These are phyloP conservation scores for Nomada goodeniana DNA, from an alignment of 2,888 invertebrate species.

Conservation along the genomic window DNA sequence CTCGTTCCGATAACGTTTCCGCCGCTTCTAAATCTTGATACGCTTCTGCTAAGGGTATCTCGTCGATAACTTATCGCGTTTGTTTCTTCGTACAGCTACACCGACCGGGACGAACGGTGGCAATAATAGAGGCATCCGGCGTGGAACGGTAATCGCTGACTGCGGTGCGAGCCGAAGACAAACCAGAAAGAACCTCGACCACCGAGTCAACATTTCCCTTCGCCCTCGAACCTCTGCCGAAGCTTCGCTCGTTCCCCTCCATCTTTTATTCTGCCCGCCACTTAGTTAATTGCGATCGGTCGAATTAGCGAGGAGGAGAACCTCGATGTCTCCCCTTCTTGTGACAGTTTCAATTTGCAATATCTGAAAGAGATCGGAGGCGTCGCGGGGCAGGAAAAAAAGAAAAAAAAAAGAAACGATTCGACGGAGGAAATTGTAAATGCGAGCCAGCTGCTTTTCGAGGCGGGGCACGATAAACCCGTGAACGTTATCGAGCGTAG, in stretches of 20 bases:
- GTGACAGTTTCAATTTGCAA: not conserved
- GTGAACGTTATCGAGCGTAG: slow-evolving; percentile 58
- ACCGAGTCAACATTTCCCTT: not conserved
- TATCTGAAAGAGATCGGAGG: not conserved
- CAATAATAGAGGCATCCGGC: slow-evolving; percentile 3
- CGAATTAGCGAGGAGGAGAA: not conserved
- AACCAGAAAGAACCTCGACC: not conserved
- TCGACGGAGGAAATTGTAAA: slow-evolving; percentile 51
- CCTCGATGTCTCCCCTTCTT: too few relatives aligned
- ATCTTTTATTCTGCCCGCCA: not conserved
- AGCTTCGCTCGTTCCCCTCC: not conserved
- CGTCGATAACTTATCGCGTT: not conserved
- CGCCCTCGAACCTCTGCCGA: not conserved
- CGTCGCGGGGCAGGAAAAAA: not conserved
- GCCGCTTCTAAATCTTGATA: not conserved
- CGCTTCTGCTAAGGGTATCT: not conserved
- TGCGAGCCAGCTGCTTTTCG: slow-evolving; percentile 61
- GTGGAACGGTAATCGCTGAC: slow-evolving; percentile 24
- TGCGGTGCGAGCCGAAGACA: slow-evolving; percentile 3
- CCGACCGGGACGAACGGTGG: not conserved
- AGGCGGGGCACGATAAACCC: slow-evolving; percentile 60
- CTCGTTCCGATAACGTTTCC: not conserved
- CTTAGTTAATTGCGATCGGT: not conserved
- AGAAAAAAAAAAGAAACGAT: not conserved
- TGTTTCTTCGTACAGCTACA: slow-evolving; percentile 9